Evolutionary conservation across 2,888 invertebrate genomes (phyloP).

Genomic region (Merodon equestris): DNA sequence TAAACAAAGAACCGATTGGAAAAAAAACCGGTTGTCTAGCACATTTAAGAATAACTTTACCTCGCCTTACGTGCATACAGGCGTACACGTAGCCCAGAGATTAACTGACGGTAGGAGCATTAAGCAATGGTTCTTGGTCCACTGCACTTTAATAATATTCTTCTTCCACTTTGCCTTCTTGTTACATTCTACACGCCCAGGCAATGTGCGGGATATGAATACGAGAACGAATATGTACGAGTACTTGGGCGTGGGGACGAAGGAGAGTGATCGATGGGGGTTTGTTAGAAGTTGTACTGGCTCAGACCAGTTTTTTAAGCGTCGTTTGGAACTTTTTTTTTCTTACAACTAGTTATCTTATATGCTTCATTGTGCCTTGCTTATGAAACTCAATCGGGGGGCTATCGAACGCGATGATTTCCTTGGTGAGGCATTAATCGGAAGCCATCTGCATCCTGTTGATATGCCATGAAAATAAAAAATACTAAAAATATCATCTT

Average conservation of each 20-base stretch:
- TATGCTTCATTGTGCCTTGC: conserved; percentile 34
- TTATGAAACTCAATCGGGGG: conserved; percentile 59
- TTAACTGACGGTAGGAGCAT: conserved; percentile 16
- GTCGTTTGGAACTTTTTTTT: conserved; percentile 4
- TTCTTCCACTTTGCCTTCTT: not conserved
- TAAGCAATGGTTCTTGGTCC: conserved; percentile 65
- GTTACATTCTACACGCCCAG: too few species aligned
- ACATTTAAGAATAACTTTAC: conserved; percentile 21
- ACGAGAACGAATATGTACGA: too few species aligned
- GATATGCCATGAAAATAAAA: conserved; percentile 2
- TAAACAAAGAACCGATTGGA: not conserved
- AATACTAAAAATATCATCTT: conserved; percentile 31
- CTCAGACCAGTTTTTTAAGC: conserved; percentile 54
- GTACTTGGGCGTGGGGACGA: not conserved
- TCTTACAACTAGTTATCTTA: conserved; percentile 15
- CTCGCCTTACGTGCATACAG: not conserved
- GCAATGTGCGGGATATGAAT: too few species aligned
- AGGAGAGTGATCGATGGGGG: conserved; percentile 35
- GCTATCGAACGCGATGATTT: conserved; percentile 23
- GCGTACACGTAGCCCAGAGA: conserved; percentile 11
- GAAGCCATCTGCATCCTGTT: conserved; percentile 62
- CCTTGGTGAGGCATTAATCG: conserved; percentile 33
- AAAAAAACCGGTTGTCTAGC: conserved; percentile 58
- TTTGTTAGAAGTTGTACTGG: conserved; percentile 59
- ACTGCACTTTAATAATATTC: conserved; percentile 60